phyloP scores from a whole-genome alignment of 1,140 invertebrate genomes.

The Heliconius congener region DNA sequence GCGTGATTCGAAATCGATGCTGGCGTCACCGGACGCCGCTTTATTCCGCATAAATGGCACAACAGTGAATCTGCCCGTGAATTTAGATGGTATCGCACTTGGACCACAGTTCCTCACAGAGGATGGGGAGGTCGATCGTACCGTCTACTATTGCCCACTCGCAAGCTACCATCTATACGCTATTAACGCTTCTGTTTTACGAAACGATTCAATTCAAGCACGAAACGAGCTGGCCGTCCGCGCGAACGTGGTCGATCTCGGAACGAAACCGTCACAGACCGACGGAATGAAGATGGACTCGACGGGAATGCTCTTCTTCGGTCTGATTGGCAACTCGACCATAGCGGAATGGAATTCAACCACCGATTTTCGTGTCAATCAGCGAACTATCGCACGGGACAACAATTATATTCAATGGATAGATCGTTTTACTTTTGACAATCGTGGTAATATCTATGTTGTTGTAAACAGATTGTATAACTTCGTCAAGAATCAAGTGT shows the following conservation, averaged over 20 bases:
- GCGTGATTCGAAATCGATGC: conserved; percentile 84
- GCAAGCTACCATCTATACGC: conserved; percentile 85
- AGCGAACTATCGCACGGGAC: conserved; percentile 85
- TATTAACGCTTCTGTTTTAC: conserved; percentile 82
- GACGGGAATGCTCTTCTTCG: conserved; percentile 84
- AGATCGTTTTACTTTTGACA: conserved; percentile 86
- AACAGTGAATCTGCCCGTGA: conserved; percentile 77
- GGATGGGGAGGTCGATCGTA: conserved; percentile 72
- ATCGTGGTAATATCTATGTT: conserved; percentile 84
- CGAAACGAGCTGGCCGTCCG: conserved; percentile 54
- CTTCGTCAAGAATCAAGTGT: conserved; percentile 82
- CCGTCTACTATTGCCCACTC: conserved; percentile 85
- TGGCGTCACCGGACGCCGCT: conserved; percentile 80
- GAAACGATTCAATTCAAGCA: conserved; percentile 76
- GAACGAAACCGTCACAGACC: conserved; percentile 84
- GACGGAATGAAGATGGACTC: conserved; percentile 88
- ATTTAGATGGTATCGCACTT: conserved; percentile 86
- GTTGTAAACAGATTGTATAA: conserved; percentile 86
- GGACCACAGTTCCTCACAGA: conserved; percentile 79
- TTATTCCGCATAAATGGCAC: conserved; percentile 83
- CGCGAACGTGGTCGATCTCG: conserved; percentile 81
- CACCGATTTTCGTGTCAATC: conserved; percentile 75
- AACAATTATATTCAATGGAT: conserved; percentile 86
- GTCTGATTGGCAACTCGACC: conserved; percentile 84
- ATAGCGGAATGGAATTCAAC: conserved; percentile 85